Evolutionary conservation across 2,113 vertebrate species (phyloP), one percentile per base, ranked within the genome.

Genomic region (Oreochromis niloticus): DNA sequence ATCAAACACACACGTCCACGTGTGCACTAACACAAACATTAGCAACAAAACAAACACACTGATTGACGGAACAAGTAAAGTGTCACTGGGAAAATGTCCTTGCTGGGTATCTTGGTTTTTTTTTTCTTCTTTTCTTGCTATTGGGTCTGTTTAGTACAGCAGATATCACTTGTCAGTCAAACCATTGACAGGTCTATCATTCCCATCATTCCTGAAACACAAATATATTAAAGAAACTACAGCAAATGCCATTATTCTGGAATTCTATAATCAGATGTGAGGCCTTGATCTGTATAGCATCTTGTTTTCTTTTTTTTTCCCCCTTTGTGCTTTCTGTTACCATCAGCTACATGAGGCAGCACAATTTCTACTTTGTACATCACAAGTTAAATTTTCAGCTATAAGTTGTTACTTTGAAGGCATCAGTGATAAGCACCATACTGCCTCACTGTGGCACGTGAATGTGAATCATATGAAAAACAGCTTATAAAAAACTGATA

Each of bases 31-130:
- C 93, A 89, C 93, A 94, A 94, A 94, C 95, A 84, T 84, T 82
- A 91, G 88, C 88, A 93, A 92, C 91, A 87, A 90, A 92, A 84
- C 87, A 90, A 95, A 95, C 92, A 91, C 73, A 13, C 48, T 66
- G 80, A 83, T 22, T 93, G 85, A 92, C 88, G 54, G 32, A 61
- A 85, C 59, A 34, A 61, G 88, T 79, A 12, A 13, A 61, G 89
- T 39, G 87, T 85, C 88, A 13, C 50, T 55, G 88, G 54, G 86
- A 85, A 85, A 88, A 82, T 50, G 16, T 61, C 27, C 39, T 52
- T 4, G 17, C 56, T 73, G 36, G 68, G 22, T 50, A 11, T 57
- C n/a, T 56, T 32, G 1, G 1, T 8, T 2, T 68, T 34, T 8
- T 27, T 27, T 56, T 71, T 43, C 63, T 19, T 14, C 8, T 43